phyloP scores from a whole-genome alignment of 2,797 vertebrate genomes.

The Hoplostethus mediterraneus region DNA sequence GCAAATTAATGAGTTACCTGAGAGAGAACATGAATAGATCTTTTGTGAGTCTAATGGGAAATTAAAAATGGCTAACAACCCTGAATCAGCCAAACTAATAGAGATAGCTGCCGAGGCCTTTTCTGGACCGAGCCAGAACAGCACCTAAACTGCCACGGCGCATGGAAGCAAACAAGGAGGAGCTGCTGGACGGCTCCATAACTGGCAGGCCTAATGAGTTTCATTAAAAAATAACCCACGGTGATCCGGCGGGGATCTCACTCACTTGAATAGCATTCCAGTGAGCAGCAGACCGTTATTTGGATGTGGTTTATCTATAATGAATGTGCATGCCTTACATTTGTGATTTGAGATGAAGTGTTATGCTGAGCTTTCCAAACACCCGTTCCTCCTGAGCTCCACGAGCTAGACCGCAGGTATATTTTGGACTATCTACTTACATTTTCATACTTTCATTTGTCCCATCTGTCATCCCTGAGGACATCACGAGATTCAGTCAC shows the following conservation, averaged over 20 bases:
- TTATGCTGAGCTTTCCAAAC: slow-evolving; percentile 20
- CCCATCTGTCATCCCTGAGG: too few species aligned
- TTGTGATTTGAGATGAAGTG: slow-evolving; percentile 16
- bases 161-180: slow-evolving; percentile 43
- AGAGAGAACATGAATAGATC: slow-evolving; percentile 77
- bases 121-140: slow-evolving; percentile 55
- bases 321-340: slow-evolving; percentile 29
- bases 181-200: slow-evolving; percentile 23
- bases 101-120: slow-evolving; percentile 69
- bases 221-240: slow-evolving; percentile 2
- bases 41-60: slow-evolving; percentile 82
- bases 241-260: slow-evolving; percentile 1
- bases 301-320: slow-evolving; percentile 4
- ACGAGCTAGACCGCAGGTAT: too few species aligned
- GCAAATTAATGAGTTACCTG: slow-evolving; percentile 87
- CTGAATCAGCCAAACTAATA: slow-evolving; percentile 80
- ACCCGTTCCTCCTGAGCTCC: not conserved
- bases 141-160: slow-evolving; percentile 46
- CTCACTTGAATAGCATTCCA: slow-evolving; percentile 19
- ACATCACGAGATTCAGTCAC: not conserved
- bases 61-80: slow-evolving; percentile 85
- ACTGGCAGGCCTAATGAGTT: slow-evolving; percentile 37
- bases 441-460: too few species aligned
- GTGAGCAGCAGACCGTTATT: not conserved
- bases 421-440: too few species aligned